Base-by-base conservation (phyloP, 1,140 invertebrate species). In the Sogatella furcifera region DNA sequence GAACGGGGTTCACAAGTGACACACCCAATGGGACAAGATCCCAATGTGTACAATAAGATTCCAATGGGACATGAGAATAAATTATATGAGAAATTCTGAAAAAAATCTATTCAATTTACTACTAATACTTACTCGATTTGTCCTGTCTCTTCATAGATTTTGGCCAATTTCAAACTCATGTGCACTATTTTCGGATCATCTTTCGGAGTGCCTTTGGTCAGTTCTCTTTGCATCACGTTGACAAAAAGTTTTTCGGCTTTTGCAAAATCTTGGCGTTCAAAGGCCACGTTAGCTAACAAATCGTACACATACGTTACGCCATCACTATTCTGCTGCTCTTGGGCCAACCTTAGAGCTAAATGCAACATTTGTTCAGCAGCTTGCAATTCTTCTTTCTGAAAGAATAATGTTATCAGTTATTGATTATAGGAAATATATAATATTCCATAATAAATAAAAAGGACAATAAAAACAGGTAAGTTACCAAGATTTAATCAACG, bases 261-360 rank as follows among this genome's bases (percentile, higher is more conserved):
- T 63, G 81, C 76, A 67, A 84, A 83, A 61, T 95, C 79, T 49
- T 82, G 81, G 53, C 77, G 76, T 66, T 89, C 79, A 68, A 92
- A 83, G 14, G 92, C 90, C 52, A 95, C 76, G 76, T 96, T 95
- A 6, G 92, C 93, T 82, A 97, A 84, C 6, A 92, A 68, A 77
- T 96, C 92, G 70, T 88, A 94, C 59, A 95, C 84, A 67, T 95
- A 94, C 9, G 89, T 87, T 53, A 92, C 76, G 24, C 85, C 91
- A 65, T 88, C 75, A 63, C 82, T 69, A 73, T 89, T 82, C 54
- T 85, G 78, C 43, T 86, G 74, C 67, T 89, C 85, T 71, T 93
- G 89, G 8, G 92, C 91, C 70, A 91, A 78, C 53, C 83, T 82
- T 52, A 95, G 74, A 1, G 90, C 90, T 28, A 92, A 69, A 72